Conservation (phyloP, 1,140 invertebrate genomes). For the Lepidurus arcticus region DNA sequence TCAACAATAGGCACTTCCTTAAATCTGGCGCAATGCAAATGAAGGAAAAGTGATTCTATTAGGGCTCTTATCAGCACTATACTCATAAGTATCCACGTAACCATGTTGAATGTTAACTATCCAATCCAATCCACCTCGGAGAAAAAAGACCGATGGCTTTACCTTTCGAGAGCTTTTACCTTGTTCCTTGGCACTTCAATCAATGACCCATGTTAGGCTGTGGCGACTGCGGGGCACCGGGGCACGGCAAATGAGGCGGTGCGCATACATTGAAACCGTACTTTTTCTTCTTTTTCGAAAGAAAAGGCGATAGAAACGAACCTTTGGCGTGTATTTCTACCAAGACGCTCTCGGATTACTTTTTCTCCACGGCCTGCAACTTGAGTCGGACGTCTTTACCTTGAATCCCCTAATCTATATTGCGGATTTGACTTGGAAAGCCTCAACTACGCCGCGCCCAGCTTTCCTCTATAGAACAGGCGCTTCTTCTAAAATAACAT, state of each 20-base stretch:
- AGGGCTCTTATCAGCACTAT: too few relatives aligned
- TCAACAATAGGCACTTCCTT: too few relatives aligned
- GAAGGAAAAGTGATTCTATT: too few relatives aligned
- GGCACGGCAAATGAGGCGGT: slow-evolving; percentile 5
- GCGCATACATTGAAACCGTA: background rate
- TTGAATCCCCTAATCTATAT: background rate
- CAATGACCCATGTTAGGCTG: slow-evolving; percentile 14
- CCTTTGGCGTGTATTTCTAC: background rate
- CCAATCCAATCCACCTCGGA: background rate
- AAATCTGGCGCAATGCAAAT: too few relatives aligned
- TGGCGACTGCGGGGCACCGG: background rate
- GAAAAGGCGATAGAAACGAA: background rate
- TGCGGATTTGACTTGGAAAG: slow-evolving; percentile 2
- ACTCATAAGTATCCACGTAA: too few relatives aligned
- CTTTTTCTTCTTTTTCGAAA: background rate
- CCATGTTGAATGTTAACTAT: too few relatives aligned
- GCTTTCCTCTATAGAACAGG: background rate
- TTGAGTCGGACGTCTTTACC: background rate
- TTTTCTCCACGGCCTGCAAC: background rate
- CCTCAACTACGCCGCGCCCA: background rate
- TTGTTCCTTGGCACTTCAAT: background rate
- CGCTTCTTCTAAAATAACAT: background rate
- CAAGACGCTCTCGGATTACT: background rate
- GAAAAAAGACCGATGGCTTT: background rate
- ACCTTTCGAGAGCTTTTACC: background rate